These are phyloP conservation scores for Sanderia malayensis DNA, from an alignment of 30 jellyfish, hydroid and myxozoan species.

Conservation along the genomic window DNA sequence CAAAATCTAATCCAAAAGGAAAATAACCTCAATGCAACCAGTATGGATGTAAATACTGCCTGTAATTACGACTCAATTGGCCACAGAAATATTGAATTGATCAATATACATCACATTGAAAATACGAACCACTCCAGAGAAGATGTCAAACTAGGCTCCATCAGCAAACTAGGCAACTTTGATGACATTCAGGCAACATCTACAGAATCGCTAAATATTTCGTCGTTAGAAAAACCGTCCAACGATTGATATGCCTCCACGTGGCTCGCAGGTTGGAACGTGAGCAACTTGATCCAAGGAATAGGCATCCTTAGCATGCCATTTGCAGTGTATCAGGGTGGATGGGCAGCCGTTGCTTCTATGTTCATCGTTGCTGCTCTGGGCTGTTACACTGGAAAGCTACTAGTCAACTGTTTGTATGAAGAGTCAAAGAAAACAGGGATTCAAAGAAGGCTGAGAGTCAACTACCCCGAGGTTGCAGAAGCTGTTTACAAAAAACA, in stretches of 20 bases:
- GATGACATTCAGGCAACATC: constrained; percentile 21
- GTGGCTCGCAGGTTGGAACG: constrained; percentile 96
- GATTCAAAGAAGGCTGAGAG: constrained; percentile 65
- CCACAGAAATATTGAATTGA: constrained; percentile 24
- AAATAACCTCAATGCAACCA: constrained; percentile 31
- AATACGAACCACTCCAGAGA: constrained; percentile 20
- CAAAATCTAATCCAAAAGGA: constrained; percentile 26
- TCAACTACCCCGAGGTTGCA: constrained; percentile 90
- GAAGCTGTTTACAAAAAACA: constrained; percentile 72
- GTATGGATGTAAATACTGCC: too few species aligned
- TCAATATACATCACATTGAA: constrained; percentile 14
- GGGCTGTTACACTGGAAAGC: constrained; percentile 88
- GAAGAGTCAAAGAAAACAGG: constrained; percentile 84
- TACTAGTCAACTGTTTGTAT: constrained; percentile 79
- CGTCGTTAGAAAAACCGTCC: constrained; percentile 90
- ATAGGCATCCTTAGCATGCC: constrained; percentile 84
- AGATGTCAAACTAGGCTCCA: too few species aligned
- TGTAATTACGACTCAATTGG: constrained; percentile 42
- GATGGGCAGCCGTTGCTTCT: constrained; percentile 95
- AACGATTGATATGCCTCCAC: constrained; percentile 88
- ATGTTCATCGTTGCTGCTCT: constrained; percentile 82
- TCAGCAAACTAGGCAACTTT: background rate
- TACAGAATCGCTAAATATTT: constrained; percentile 76
- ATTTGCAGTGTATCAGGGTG: constrained; percentile 80
- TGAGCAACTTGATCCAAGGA: constrained; percentile 89